A percentile compares a stretch with the other conserved stretches of the same genome.
Conservation (phyloP, 1,140 invertebrate genomes). For the Papilio glaucus region DNA sequence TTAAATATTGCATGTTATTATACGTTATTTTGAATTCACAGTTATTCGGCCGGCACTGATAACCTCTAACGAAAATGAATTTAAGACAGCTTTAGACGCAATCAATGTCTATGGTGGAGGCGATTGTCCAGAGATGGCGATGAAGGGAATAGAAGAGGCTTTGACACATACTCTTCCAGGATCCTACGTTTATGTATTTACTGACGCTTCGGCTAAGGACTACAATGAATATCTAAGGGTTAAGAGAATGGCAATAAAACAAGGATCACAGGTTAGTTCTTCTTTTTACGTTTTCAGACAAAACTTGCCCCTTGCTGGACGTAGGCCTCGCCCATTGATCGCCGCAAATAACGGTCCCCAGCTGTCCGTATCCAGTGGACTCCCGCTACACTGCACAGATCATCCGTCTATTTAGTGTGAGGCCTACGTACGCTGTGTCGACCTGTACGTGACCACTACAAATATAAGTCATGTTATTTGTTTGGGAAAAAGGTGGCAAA, state of each 20-base stretch:
- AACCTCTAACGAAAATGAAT: constrained; percentile 52
- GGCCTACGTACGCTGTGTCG: too few species aligned
- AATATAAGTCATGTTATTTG: too few species aligned
- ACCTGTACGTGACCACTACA: too few species aligned
- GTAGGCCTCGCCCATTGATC: too few species aligned
- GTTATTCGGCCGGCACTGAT: constrained; percentile 37
- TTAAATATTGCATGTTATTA: too few species aligned
- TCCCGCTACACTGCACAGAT: too few species aligned
- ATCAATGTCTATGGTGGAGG: constrained; percentile 84
- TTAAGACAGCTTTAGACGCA: constrained; percentile 70
- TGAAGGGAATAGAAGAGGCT: constrained; percentile 85
- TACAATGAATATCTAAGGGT: constrained; percentile 43
- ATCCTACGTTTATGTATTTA: constrained; percentile 87
- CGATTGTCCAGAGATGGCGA: constrained; percentile 86
- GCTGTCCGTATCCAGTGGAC: too few species aligned
- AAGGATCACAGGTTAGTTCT: constrained; percentile 60
- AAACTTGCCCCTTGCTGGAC: too few species aligned
- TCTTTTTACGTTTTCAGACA: too few species aligned
- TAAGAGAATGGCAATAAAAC: constrained; percentile 50
- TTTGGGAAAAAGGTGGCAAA: too few species aligned
- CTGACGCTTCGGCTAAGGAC: constrained; percentile 85
- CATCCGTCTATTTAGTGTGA: too few species aligned
- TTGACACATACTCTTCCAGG: constrained; percentile 83
- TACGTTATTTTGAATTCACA: constrained; percentile 28
- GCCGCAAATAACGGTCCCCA: too few species aligned